Percentiles rank a stretch among this genome's conserved stretches.
Conservation (phyloP, 1,140 invertebrate genomes). For the Acromyrmex charruanus region DNA sequence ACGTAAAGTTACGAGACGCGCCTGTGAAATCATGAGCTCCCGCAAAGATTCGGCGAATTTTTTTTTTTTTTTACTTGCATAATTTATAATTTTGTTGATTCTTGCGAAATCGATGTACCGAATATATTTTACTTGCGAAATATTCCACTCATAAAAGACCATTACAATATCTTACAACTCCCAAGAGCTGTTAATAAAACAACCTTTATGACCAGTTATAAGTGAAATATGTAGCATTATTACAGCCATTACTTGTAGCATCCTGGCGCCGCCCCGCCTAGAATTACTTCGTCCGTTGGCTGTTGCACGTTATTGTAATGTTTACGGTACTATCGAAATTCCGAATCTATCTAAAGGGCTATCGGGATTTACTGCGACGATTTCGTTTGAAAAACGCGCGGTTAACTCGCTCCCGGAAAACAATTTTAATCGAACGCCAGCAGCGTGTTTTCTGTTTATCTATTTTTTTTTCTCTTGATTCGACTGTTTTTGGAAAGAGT, state of each 20-base stretch:
- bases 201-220: constrained; percentile 54
- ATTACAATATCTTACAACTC: constrained; percentile 48
- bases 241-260: constrained; percentile 52
- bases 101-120: constrained; percentile 3
- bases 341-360: not conserved
- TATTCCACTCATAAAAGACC: constrained; percentile 33
- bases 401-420: constrained; percentile 40
- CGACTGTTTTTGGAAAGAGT: not conserved
- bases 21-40: not conserved
- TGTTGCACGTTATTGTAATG: constrained; percentile 30
- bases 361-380: constrained; percentile 22
- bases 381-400: constrained; percentile 39
- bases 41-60: not conserved
- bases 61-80: no score
- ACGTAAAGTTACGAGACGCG: not conserved
- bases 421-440: constrained; percentile 61
- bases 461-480: constrained; percentile 4
- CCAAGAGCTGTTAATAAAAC: constrained; percentile 55
- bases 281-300: constrained; percentile 44
- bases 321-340: constrained; percentile 29
- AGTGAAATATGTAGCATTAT: constrained; percentile 64
- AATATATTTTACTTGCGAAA: constrained; percentile 34
- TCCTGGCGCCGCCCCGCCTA: constrained; percentile 26
- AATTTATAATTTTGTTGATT: not conserved
- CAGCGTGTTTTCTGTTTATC: constrained; percentile 19